These are phyloP conservation scores for Oxyura jamaicensis DNA, from an alignment of 2,113 vertebrate genomes.

Conservation along the genomic window DNA sequence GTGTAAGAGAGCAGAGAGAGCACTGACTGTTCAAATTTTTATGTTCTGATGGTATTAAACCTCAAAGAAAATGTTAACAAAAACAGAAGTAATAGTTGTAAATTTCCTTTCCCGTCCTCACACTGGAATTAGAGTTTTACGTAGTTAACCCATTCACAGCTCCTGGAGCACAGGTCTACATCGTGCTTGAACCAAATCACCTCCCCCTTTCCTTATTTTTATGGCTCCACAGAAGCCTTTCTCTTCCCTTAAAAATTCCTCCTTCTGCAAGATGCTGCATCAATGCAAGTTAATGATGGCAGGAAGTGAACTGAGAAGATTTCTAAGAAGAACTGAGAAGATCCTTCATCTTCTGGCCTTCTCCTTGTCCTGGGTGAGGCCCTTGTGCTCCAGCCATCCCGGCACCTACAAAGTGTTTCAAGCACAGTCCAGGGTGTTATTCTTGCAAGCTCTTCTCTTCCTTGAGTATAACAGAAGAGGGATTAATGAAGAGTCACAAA, in stretches of 20 bases:
- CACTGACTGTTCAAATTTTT: neutral
- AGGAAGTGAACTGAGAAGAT: neutral
- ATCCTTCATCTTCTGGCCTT: neutral
- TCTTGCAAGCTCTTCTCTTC: neutral
- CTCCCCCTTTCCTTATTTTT: neutral
- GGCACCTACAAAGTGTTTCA: neutral
- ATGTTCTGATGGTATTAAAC: neutral
- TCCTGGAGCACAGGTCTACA: fast-evolving
- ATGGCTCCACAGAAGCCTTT: neutral
- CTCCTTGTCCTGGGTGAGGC: neutral
- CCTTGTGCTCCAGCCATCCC: neutral
- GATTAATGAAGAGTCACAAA: neutral
- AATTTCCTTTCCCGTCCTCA: neutral
- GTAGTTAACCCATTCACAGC: neutral
- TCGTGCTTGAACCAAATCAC: neutral
- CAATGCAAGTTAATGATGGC: neutral
- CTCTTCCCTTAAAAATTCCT: neutral
- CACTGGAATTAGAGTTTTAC: neutral
- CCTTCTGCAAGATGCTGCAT: neutral
- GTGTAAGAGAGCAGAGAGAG: neutral
- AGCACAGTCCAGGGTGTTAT: neutral
- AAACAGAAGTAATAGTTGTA: neutral
- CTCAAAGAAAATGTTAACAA: slow-evolving; percentile 18
- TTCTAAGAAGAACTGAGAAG: too few relatives aligned
- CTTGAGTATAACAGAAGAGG: neutral